phyloP scores from a whole-genome alignment of 2,888 invertebrate species.

The Tiliacea citrago region DNA sequence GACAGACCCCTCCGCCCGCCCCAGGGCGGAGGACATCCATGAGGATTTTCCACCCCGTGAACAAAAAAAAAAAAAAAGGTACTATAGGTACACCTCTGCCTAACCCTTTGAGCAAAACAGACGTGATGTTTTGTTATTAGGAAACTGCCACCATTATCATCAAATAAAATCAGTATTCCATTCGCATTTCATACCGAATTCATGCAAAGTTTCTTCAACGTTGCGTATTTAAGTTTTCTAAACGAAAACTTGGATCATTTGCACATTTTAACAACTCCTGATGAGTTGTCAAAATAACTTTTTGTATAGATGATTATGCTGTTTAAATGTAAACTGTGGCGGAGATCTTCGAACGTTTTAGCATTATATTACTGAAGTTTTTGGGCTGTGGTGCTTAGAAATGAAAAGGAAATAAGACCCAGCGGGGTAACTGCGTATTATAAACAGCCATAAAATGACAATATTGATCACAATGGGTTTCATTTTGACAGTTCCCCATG shows the following conservation, averaged over 20 bases:
- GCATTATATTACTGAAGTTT: conserved; percentile 15
- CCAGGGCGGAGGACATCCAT: too few species aligned
- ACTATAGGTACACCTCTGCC: not conserved
- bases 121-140: not conserved
- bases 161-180: conserved; percentile 12
- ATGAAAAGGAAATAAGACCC: not conserved
- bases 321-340: conserved; percentile 9
- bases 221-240: conserved; percentile 12
- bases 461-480: too few species aligned
- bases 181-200: not conserved
- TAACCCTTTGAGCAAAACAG: not conserved
- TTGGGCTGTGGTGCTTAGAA: not conserved
- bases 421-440: too few species aligned
- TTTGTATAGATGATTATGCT: not conserved
- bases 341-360: not conserved
- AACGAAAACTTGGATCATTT: conserved; percentile 34
- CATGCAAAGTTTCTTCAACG: conserved; percentile 7
- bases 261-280: conserved; percentile 43
- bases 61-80: too few species aligned
- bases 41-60: too few species aligned
- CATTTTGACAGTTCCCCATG: too few species aligned
- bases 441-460: too few species aligned
- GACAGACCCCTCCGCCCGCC: too few species aligned
- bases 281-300: conserved; percentile 40
- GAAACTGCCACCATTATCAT: not conserved